Evolutionary conservation across 1,140 invertebrate genomes (phyloP).

Genomic region (Ceratosolen solmsi): DNA sequence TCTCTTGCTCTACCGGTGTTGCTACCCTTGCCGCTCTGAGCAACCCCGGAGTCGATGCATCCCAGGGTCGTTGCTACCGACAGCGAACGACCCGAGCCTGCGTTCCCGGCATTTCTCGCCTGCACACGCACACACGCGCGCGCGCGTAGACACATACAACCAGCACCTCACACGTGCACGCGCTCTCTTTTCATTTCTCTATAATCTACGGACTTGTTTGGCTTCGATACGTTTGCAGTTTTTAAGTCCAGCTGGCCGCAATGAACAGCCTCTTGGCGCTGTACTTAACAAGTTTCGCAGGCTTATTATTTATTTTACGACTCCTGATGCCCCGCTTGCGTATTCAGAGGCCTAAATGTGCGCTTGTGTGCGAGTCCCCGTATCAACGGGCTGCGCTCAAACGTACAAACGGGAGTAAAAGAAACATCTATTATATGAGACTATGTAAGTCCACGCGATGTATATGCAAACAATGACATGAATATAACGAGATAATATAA

Average conservation of each 20-base stretch:
- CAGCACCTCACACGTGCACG: neutral
- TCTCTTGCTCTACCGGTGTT: conserved; percentile 54
- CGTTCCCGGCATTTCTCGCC: conserved; percentile 63
- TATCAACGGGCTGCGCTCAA: neutral
- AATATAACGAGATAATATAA: conserved; percentile 15
- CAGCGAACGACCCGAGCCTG: conserved; percentile 72
- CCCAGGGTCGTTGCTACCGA: conserved; percentile 74
- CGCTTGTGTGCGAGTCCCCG: neutral
- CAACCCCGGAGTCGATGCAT: conserved; percentile 74
- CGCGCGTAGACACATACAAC: too few relatives aligned
- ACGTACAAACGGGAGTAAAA: neutral
- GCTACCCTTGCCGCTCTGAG: conserved; percentile 64
- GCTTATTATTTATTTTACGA: neutral
- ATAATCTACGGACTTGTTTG: neutral
- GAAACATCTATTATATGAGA: neutral
- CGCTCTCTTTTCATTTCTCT: neutral
- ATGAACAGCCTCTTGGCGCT: neutral
- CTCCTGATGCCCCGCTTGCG: neutral
- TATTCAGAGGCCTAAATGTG: neutral
- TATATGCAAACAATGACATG: neutral
- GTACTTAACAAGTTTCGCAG: neutral
- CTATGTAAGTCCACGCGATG: neutral
- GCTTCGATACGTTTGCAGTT: neutral
- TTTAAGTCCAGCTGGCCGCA: conserved; percentile 3
- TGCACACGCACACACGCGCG: neutral